These are phyloP conservation scores for Halisarca cf. caerulea DNA, from an alignment of 37 sponge, comb jelly and placozoan species.

Conservation along the genomic window DNA sequence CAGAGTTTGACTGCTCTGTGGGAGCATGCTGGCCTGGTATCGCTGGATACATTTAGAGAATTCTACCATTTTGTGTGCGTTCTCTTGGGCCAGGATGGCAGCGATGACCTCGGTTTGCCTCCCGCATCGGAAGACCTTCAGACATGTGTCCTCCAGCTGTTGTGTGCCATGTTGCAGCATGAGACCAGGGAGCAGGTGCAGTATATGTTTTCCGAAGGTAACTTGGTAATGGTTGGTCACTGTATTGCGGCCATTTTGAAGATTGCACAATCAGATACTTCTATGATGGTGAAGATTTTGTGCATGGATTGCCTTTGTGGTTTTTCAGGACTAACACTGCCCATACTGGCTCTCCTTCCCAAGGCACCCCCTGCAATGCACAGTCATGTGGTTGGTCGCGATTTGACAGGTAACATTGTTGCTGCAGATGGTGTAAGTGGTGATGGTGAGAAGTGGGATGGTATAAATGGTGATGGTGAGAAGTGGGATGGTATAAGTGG, in stretches of 20 bases:
- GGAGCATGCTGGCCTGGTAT: background rate
- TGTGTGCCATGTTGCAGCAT: background rate
- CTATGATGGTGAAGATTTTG: constrained; percentile 28
- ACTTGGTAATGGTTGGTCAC: constrained; percentile 52
- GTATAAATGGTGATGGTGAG: too few species aligned
- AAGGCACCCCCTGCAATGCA: constrained; percentile 45
- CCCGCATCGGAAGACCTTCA: background rate
- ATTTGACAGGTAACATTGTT: background rate
- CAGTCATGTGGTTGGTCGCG: background rate
- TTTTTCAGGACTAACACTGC: background rate
- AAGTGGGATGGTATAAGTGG: background rate
- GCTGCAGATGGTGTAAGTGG: background rate
- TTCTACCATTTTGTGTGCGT: constrained; percentile 45
- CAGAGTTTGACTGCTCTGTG: background rate
- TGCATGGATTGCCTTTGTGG: background rate
- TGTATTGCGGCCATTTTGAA: constrained; percentile 56
- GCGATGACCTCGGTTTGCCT: constrained; percentile 7
- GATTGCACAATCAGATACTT: background rate
- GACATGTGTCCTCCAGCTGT: background rate
- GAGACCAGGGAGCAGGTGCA: background rate
- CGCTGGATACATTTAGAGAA: constrained; percentile 36
- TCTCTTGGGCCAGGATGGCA: too few species aligned
- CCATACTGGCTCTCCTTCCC: background rate
- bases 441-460: background rate
- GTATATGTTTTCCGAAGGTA: background rate